phyloP scores from a whole-genome alignment of 1,140 invertebrate species.

The Bombus pyrosoma region DNA sequence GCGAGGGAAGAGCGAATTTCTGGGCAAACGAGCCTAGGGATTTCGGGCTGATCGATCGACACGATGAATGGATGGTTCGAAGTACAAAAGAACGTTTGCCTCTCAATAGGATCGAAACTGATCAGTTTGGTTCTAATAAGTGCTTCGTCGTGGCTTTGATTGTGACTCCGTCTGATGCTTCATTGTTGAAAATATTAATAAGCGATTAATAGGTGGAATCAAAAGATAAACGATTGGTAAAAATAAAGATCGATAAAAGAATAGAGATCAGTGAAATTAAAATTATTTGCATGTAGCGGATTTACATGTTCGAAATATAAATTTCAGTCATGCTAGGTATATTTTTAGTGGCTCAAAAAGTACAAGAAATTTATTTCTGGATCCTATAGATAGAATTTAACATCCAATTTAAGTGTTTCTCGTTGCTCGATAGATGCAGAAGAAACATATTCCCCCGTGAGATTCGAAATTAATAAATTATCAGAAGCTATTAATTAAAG shows the following conservation, averaged over 20 bases:
- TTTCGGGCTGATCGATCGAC: slow-evolving; percentile 4
- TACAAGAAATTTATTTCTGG: no score
- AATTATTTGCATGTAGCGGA: background rate
- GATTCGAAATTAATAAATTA: background rate
- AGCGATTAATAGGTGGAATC: background rate
- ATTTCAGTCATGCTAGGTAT: no score
- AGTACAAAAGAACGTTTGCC: background rate
- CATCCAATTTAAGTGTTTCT: background rate
- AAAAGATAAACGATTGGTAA: no score
- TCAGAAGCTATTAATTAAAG: background rate
- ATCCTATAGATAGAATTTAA: no score
- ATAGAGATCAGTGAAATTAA: background rate
- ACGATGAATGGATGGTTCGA: background rate
- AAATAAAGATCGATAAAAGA: background rate
- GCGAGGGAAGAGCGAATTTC: background rate
- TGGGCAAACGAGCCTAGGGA: background rate
- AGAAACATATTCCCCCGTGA: background rate
- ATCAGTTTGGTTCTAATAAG: background rate
- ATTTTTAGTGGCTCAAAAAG: no score
- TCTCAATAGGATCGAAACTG: background rate
- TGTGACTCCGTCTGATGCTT: background rate
- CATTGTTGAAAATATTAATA: background rate
- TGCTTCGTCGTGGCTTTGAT: background rate
- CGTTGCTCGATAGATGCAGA: background rate
- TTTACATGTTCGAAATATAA: no score